Conservation (phyloP, 2,797 vertebrate genomes). For the Cottoperca gobio region DNA sequence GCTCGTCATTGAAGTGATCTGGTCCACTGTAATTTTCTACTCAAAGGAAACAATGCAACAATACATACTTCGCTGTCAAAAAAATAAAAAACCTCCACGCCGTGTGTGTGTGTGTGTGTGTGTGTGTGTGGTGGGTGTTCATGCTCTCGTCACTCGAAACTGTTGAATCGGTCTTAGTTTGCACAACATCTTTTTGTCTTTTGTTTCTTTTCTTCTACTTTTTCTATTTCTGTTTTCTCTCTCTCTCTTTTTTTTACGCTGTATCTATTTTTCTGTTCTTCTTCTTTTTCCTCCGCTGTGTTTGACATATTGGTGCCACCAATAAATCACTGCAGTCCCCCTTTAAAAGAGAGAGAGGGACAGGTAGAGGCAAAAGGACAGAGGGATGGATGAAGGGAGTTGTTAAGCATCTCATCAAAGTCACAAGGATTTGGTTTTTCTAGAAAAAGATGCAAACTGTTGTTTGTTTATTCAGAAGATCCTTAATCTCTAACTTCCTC, state of each 20-base stretch:
- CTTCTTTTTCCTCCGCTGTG: neutral
- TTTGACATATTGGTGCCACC: conserved; percentile 74
- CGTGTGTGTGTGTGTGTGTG: conserved; percentile 31
- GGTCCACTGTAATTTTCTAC: conserved; percentile 81
- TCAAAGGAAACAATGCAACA: conserved; percentile 80
- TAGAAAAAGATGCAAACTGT: neutral
- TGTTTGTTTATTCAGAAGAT: neutral
- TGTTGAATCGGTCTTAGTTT: conserved; percentile 54
- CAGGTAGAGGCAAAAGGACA: neutral
- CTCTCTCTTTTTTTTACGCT: neutral
- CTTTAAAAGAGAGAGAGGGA: conserved; percentile 2
- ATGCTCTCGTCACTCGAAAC: conserved; percentile 50
- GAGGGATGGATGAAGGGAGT: neutral
- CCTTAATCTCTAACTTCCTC: neutral
- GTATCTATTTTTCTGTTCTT: conserved; percentile 1
- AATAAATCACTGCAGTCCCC: conserved; percentile 64
- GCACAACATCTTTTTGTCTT: conserved; percentile 34
- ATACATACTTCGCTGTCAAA: conserved; percentile 74
- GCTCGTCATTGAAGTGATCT: conserved; percentile 75
- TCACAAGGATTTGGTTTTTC: neutral
- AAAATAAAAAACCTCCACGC: conserved; percentile 18
- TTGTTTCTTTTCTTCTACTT: neutral
- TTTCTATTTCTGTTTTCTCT: neutral
- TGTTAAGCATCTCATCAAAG: conserved; percentile 17
- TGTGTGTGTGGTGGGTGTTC: conserved; percentile 37